Percentiles rank a stretch among this genome's conserved stretches.
These are phyloP conservation scores for Azemiops feae DNA, from an alignment of 2,113 vertebrate genomes.

Conservation along the genomic window DNA sequence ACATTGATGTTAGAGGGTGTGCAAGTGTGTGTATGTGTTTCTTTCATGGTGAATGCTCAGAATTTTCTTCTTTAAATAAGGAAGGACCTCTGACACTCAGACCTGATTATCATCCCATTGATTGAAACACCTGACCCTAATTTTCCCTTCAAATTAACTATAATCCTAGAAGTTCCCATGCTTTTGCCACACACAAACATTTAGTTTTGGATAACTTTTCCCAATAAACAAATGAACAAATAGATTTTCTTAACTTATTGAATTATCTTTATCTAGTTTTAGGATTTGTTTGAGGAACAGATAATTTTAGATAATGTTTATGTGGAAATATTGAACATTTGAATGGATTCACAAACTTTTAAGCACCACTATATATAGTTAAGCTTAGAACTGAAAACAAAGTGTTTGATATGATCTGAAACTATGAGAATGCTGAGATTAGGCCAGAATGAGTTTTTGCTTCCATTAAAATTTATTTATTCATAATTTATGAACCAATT, in stretches of 20 bases:
- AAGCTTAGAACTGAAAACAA: neutral
- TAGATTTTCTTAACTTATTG: neutral
- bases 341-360: neutral
- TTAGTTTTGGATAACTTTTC: neutral
- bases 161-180: neutral
- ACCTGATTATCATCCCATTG: neutral
- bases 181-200: neutral
- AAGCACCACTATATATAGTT: neutral
- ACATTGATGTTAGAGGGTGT: neutral
- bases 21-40: neutral
- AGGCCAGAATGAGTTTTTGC: neutral
- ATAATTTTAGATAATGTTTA: neutral
- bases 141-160: neutral
- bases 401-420: neutral
- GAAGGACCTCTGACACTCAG: neutral
- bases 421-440: neutral
- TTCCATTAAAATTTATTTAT: neutral
- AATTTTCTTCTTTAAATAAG: neutral
- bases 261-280: neutral
- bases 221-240: too few relatives aligned
- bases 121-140: neutral
- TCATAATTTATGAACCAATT: neutral
- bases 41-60: neutral
- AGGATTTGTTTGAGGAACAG: neutral
- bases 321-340: neutral